phyloP scores from a whole-genome alignment of 2,797 vertebrate species.

The Halcyon leucocephala region DNA sequence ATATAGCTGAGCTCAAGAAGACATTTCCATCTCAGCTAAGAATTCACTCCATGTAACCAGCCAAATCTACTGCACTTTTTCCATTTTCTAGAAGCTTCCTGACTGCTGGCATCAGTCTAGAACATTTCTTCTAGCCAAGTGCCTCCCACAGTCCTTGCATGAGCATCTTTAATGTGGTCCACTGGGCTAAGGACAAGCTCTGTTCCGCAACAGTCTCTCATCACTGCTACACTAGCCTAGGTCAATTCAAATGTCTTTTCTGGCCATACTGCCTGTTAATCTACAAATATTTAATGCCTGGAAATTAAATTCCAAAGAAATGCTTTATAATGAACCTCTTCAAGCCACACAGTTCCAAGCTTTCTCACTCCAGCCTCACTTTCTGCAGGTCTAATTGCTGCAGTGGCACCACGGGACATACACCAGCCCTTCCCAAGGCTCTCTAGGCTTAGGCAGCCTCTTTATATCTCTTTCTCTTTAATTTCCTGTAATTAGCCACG shows the following conservation, averaged over 20 bases:
- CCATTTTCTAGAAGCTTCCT: background rate
- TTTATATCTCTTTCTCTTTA: background rate
- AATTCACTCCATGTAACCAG: rapidly evolving
- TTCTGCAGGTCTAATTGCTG: background rate
- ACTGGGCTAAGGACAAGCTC: background rate
- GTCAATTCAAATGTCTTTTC: background rate
- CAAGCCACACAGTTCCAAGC: background rate
- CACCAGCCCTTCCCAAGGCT: background rate
- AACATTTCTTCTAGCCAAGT: background rate
- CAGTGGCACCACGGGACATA: rapidly evolving
- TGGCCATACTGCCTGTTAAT: background rate
- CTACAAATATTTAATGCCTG: background rate
- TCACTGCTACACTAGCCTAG: background rate
- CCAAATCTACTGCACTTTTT: background rate
- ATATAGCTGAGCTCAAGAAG: background rate
- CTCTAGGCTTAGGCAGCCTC: background rate
- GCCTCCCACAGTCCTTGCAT: background rate
- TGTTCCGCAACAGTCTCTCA: background rate
- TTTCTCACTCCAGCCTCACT: background rate
- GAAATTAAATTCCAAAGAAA: background rate
- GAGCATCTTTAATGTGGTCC: background rate
- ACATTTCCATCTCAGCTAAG: background rate
- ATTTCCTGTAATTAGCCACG: constrained; percentile 23
- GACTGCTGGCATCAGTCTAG: background rate
- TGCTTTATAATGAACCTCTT: background rate